Evolutionary conservation across 1,140 invertebrate species (phyloP), one percentile per base, ranked within the genome.

Genomic region (Batillaria attramentaria): DNA sequence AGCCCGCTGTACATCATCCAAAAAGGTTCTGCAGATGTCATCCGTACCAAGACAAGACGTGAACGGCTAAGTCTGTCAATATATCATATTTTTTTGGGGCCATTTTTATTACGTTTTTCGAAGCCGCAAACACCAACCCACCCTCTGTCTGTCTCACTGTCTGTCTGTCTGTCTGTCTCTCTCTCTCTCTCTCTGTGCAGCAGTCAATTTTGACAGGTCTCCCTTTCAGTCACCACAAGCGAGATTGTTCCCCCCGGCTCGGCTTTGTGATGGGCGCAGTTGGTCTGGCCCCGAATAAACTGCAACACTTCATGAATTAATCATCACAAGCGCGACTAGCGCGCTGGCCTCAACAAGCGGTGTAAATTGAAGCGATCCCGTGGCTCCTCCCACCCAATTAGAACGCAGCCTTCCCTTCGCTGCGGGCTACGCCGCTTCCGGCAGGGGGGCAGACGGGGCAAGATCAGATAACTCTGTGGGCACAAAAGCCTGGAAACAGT

Each of bases 271-370:
- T 8, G 46, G 8, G 4, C 57, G 31, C 20, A 6, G 57, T 13
- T 4, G 57, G 24, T n/a, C 24, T 5, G 8, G 5, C 57, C 57
- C 57, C 57, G 31, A 60, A 28, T 60, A 60, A 60, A 60, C 57
- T 60, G 57, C 24, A 60, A 60, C 57, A n/a, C 57, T 60, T 60
- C 57, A 60, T 60, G 57, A 60, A 60, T 60, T 60, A 60, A 60
- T 60, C 57, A 60, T 60, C 57, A 28, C 6, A n/a, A n/a, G 57
- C 57, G 57, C 24, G 57, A 60, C 24, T n/a, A 24, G 57, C 57
- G 57, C 20, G 24, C 57, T 60, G 57, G 57, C 31, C 57, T 60
- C 57, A 60, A 60, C 57, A 60, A 60, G 57, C 57, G 57, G 24
- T 60, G 57, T 60, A 60, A 60, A 60, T 60, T 60, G 57, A 60